Conservation (phyloP, 2,113 vertebrate genomes). For the Epinephelus cyanopodus region DNA sequence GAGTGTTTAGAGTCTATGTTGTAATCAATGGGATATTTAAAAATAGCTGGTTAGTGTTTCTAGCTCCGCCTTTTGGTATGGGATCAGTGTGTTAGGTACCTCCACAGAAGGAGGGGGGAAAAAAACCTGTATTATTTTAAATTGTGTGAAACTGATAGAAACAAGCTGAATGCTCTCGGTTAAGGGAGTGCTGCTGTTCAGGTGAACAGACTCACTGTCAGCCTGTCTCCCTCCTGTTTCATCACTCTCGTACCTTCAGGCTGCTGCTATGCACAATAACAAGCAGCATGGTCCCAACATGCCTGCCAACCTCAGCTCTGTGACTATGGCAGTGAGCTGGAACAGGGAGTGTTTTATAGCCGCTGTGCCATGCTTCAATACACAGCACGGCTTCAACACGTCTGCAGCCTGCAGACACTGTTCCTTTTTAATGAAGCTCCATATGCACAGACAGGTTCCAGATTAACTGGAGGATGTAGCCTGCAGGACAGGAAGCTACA, state of each 20-base stretch:
- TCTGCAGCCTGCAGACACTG: neutral
- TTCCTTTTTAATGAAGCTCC: conserved; percentile 29
- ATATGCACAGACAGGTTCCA: conserved; percentile 21
- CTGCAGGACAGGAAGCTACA: conserved; percentile 27
- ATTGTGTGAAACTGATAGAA: neutral
- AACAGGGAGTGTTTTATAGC: conserved; percentile 9
- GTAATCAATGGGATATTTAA: no score
- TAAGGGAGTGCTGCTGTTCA: neutral
- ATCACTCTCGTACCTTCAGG: conserved; percentile 21
- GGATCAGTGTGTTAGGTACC: no score
- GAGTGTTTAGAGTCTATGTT: no score
- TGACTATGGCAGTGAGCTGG: neutral
- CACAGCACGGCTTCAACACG: neutral
- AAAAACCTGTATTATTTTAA: neutral
- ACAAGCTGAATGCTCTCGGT: neutral
- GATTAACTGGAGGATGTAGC: conserved; percentile 24
- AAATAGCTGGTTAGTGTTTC: no score
- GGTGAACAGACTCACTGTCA: neutral
- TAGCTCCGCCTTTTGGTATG: no score
- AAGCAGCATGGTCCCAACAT: conserved; percentile 9
- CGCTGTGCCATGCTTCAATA: neutral
- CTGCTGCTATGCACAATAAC: conserved; percentile 26
- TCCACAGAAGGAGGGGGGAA: no score
- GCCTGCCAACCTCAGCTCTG: neutral
- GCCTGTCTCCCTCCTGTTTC: conserved; percentile 1